Evolutionary conservation across 2,888 invertebrate genomes (phyloP), one percentile per base, ranked within the genome.

Genomic region (Nematopogon swammerdamellus): DNA sequence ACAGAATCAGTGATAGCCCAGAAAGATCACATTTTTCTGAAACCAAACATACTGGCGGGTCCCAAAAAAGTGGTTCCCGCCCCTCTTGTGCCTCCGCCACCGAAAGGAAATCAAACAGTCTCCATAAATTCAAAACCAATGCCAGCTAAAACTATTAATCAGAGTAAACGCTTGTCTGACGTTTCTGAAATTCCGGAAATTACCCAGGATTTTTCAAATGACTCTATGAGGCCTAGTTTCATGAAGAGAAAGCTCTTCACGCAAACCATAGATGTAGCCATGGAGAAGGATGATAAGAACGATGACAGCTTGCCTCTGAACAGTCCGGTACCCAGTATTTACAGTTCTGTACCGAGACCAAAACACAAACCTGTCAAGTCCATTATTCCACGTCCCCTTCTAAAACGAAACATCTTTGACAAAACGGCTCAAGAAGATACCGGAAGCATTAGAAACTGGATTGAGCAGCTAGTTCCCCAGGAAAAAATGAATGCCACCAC

Each of bases 211-310:
- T 57, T 55, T 14, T 57, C 55, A 18, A 67, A 60, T 57, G 64
- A 71, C 2, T 71, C 73, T 46, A 66, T 64, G 63, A 67, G 69
- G 52, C 71, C 74, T 18, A 77, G 76, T 55, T 79, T 75, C 53
- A 70, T 73, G 14, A 79, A 75, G 58, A 63, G 77, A 54, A 77
- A 76, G 56, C 59, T 79, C 1, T 77, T 70, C 47, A 69, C 74
- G 1, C 77, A 76, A 58, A 75, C 65, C 48, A 58, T 73, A 48
- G 74, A 76, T 63, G 58, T 72, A 1, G 59, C 65, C 42, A 70
- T 76, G 45, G 67, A 59, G 45, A 65, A 43, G n/a, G 42, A 63
- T 47, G 68, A 68, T 55, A 30, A 59, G 1, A 67, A 60, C 52
- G 58, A 47, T 54, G 70, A 70, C 20, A 62, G 57, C 52, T 51